Percentiles rank a stretch among this genome's conserved stretches.
phyloP scores from a whole-genome alignment of 2,797 vertebrate genomes.

The Perodicticus potto region DNA sequence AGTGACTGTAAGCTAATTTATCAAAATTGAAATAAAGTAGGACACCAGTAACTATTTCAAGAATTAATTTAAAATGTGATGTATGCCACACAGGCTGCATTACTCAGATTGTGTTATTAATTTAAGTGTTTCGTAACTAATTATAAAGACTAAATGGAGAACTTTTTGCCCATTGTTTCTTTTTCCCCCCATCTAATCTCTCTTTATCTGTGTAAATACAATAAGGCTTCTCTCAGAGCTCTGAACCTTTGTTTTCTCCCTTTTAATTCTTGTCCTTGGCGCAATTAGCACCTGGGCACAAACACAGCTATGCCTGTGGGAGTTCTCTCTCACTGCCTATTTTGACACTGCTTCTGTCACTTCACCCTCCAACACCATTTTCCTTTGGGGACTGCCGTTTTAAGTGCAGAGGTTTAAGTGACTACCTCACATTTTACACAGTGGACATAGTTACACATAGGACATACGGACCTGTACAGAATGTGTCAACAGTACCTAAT shows the following conservation, averaged over 20 bases:
- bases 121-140: constrained; percentile 74
- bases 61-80: constrained; percentile 80
- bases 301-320: background rate
- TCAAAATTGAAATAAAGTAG: constrained; percentile 80
- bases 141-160: constrained; percentile 74
- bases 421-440: background rate
- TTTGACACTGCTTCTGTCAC: constrained; percentile 27
- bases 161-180: background rate
- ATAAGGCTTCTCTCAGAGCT: constrained; percentile 41
- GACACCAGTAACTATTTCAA: constrained; percentile 71
- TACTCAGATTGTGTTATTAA: constrained; percentile 69
- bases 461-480: background rate
- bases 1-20: constrained; percentile 71
- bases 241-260: constrained; percentile 55
- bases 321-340: background rate
- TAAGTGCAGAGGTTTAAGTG: background rate
- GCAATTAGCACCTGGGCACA: constrained; percentile 69
- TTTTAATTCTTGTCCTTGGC: constrained; percentile 69
- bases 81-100: constrained; percentile 59
- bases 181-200: constrained; percentile 39
- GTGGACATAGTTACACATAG: background rate
- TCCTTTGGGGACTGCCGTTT: constrained; percentile 40
- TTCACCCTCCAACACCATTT: constrained; percentile 43
- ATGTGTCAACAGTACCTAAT: background rate
- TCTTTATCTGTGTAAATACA: constrained; percentile 63